Evolutionary conservation across 2,888 invertebrate species (phyloP), one percentile per base, ranked within the genome.

Genomic region (Dryomyza anilis): DNA sequence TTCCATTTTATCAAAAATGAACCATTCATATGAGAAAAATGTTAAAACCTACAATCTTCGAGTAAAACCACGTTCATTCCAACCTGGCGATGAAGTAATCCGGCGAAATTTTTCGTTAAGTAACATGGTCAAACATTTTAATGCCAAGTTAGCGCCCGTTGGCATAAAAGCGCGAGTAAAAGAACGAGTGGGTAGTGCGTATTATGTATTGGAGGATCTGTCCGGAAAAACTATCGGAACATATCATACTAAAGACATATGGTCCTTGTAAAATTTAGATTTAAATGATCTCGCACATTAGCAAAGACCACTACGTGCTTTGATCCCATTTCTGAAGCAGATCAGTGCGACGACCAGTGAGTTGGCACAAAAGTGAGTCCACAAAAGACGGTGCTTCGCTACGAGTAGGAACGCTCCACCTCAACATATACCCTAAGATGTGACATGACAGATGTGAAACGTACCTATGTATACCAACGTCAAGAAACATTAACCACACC

Each of bases 51-150:
- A 57, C 14, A 57, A 57, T 19, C 43, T 57, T 16, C 14, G 39
- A 7, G 39, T 43, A 14, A 10, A n/a, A 8, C 14, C 10, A 39
- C 14, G 59, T 10, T 5, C 3, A n/a, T 59, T 59, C 33, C 21
- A 29, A 8, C n/a, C 33, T 8, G 48, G 33, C 10, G 27, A 59
- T 2, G 33, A 14, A n/a, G 59, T 48, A 3, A 48, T 29, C 7
- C 27, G 59, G 12, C 10, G 59, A 36, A 59, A 59, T 14, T 59
- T 59, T 19, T 3, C 16, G 2, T 25, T 23, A 7, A 59, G 59
- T 29, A 48, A 59, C 16, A 16, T 16, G 23, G 29, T 16, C 3
- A 29, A 46, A 2, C 46, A 59, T n/a, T 59, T 30, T 23, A 29
- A 46, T 30, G 59, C 59, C 1, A 48, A 48, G 21, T 10, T 59